Conservation (phyloP, 1,140 invertebrate species). For the Potamilus streckersoni region DNA sequence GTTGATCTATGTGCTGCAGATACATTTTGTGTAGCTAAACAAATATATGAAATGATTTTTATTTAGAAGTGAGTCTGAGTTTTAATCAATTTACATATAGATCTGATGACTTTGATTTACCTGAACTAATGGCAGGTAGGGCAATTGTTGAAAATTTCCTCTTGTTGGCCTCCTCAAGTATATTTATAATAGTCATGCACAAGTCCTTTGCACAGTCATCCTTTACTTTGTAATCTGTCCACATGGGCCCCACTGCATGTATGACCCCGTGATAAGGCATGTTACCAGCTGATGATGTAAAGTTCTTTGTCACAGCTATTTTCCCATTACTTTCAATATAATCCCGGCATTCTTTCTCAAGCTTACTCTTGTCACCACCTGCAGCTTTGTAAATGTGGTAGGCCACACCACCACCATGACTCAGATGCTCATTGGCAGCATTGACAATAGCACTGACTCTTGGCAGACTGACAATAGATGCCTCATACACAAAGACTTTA, state of each 20-base stretch:
- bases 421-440: constrained; percentile 36
- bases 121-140: constrained; percentile 35
- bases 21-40: too few species aligned
- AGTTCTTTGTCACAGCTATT: constrained; percentile 15
- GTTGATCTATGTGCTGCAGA: too few species aligned
- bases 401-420: constrained; percentile 41
- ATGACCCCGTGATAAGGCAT: constrained; percentile 31
- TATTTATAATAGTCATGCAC: constrained; percentile 27
- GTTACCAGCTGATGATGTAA: constrained; percentile 29
- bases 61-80: too few species aligned
- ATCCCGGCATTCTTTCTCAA: constrained; percentile 31
- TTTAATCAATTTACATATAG: too few species aligned
- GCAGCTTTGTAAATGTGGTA: constrained; percentile 37
- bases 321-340: constrained; percentile 10
- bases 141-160: constrained; percentile 9
- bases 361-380: constrained; percentile 1
- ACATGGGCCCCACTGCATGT: constrained; percentile 37
- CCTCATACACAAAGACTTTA: too few species aligned
- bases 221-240: constrained; percentile 20
- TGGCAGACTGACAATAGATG: constrained; percentile 8
- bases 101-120: background rate
- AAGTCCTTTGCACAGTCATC: constrained; percentile 17
- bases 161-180: constrained; percentile 7
- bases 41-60: too few species aligned
- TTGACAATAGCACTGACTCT: constrained; percentile 40